Percentiles rank a stretch among this genome's conserved stretches.
phyloP scores from a whole-genome alignment of 2,113 vertebrate species.

The Lepisosteus osseus region DNA sequence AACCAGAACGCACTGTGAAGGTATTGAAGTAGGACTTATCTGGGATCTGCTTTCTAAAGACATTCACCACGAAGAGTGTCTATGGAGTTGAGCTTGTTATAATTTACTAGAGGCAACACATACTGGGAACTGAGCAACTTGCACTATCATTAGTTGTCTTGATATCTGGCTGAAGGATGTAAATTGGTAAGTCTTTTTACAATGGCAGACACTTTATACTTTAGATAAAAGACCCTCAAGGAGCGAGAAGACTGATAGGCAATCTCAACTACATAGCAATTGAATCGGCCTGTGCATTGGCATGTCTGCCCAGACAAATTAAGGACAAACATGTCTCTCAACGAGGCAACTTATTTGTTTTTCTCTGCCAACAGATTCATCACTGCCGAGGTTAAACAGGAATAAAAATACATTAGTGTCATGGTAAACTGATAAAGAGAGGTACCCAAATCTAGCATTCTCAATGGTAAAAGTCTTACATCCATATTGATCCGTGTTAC shows the following conservation, averaged over 20 bases:
- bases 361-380: slow-evolving; percentile 92
- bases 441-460: slow-evolving; percentile 81
- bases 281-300: slow-evolving; percentile 87
- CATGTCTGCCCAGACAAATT: slow-evolving; percentile 92
- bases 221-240: slow-evolving; percentile 85
- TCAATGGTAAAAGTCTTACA: slow-evolving; percentile 84
- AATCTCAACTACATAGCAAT: slow-evolving; percentile 82
- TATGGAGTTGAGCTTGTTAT: slow-evolving; percentile 44
- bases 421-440: slow-evolving; percentile 95
- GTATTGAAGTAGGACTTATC: slow-evolving; percentile 41
- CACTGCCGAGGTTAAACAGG: slow-evolving; percentile 92
- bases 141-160: slow-evolving; percentile 52
- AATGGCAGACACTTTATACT: slow-evolving; percentile 54
- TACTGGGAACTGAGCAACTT: slow-evolving; percentile 43
- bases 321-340: slow-evolving; percentile 86
- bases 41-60: slow-evolving; percentile 32
- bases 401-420: slow-evolving; percentile 96
- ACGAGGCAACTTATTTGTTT: slow-evolving; percentile 83
- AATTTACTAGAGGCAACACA: slow-evolving; percentile 49
- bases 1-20: slow-evolving; percentile 51
- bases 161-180: slow-evolving; percentile 47
- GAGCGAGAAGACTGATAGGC: slow-evolving; percentile 86
- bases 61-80: slow-evolving; percentile 22
- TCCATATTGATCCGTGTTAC: slow-evolving; percentile 94
- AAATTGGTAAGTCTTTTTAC: slow-evolving; percentile 58